Base-by-base conservation (phyloP, 2,888 invertebrate species). In the Habrosyne pyritoides region DNA sequence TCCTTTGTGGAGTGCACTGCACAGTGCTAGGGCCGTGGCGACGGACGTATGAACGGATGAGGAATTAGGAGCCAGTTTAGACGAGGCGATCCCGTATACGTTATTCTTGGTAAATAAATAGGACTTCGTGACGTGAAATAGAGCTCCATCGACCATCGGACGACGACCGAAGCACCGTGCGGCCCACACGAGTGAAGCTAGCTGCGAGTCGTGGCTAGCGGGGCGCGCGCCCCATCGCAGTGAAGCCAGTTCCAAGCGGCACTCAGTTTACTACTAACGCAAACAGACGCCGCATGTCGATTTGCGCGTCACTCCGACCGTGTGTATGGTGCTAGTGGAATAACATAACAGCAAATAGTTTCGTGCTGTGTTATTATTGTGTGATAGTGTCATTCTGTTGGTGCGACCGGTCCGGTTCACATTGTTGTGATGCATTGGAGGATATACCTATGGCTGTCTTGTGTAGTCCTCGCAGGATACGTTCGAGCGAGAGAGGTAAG, bases 401-500 rank as follows among this genome's bases (percentile, higher is more conserved):
- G 85, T 84, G 87, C 86, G 80, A 83, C 84, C 79, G 81, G 76
- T 81, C 81, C 83, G 70, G 80, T 79, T 84, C 79, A 82, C 81
- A 79, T 87, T 91, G 89, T 93, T 93, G 94, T 94, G 94, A 95
- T 95, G 95, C 94, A 95, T 94, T 95, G 94, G 88, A 95, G 95
- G 95, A 95, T 95, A 95, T 94, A 94, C 87, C 92, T 94, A 93
- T 93, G 95, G 94, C 92, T 95, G 93, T 94, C 94, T 93, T 94
- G 94, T 94, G 94, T 95, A 92, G 93, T 95, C 94, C 93, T 95
- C 86, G 91, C 94, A 87, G 95, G 95, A 94, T 95, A 95, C 93
- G 94, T 95, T 91, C 94, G 94, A 93, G 95, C 95, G 90, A 94
- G 94, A 93, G 95, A 95, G 95, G 95, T 95, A 94, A 95, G 94